phyloP scores from a whole-genome alignment of 64 coral and sea anemone species.

The Montipora capricornis region DNA sequence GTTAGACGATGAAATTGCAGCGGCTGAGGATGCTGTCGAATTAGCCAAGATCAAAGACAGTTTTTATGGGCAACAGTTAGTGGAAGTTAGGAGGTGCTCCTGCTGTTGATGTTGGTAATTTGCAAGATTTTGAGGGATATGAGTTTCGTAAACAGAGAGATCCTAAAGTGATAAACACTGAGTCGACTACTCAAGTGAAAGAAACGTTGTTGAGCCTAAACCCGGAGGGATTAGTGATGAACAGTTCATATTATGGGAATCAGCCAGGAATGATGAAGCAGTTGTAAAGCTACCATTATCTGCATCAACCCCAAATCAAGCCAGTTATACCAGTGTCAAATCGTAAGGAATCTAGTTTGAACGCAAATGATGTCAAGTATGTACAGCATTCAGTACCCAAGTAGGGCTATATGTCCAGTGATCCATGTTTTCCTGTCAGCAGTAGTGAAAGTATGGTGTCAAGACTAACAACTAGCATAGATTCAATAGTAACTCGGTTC shows the following conservation, averaged over 20 bases:
- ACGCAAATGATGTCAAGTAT: neutral
- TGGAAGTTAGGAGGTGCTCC: no score
- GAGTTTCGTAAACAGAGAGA: no score
- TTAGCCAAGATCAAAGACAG: no score
- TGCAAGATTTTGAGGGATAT: no score
- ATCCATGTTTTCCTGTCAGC: neutral
- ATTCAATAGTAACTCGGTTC: conserved; percentile 36
- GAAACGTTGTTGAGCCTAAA: no score
- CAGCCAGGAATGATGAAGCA: neutral
- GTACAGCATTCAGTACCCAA: no score
- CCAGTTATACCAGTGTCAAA: neutral
- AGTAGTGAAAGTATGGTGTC: neutral
- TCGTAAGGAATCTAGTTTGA: conserved; percentile 1
- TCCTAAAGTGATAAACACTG: no score
- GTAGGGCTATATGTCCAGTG: neutral
- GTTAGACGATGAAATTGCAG: no score
- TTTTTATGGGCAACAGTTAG: no score
- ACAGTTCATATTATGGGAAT: neutral
- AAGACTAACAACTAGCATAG: conserved; percentile 36
- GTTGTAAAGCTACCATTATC: neutral
- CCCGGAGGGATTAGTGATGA: neutral
- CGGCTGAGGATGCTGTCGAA: no score
- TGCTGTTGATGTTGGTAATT: no score
- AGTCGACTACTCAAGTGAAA: no score
- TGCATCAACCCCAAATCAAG: neutral